These are phyloP conservation scores for Falcunculus frontatus DNA, from an alignment of 2,113 vertebrate species.

Conservation along the genomic window DNA sequence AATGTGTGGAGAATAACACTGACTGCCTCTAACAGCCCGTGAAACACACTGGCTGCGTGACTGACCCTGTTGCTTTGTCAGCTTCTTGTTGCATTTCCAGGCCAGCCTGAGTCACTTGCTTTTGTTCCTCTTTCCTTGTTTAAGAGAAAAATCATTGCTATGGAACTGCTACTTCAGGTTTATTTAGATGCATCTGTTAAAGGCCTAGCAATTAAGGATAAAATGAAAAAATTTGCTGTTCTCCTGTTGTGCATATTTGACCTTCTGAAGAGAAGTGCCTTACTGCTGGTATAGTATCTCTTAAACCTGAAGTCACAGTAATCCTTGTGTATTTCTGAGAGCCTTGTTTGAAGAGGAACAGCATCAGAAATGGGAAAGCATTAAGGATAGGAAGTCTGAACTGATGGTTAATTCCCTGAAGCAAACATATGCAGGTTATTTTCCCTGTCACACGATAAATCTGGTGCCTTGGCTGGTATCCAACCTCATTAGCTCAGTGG, in stretches of 20 bases:
- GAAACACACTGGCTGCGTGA: slow-evolving; percentile 18
- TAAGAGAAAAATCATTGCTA: neutral
- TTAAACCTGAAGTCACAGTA: slow-evolving; percentile 43
- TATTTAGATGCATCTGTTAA: slow-evolving; percentile 1
- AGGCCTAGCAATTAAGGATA: neutral
- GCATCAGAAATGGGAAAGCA: neutral
- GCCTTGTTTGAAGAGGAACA: slow-evolving; percentile 26
- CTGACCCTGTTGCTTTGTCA: slow-evolving; percentile 9
- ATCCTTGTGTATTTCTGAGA: slow-evolving; percentile 16
- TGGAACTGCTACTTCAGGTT: slow-evolving; percentile 38
- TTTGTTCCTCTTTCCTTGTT: slow-evolving; percentile 24
- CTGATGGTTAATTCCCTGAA: slow-evolving; percentile 24
- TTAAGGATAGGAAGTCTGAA: neutral
- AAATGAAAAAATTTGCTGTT: neutral
- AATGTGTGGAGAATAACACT: neutral
- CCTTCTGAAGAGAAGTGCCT: neutral
- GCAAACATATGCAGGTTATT: neutral
- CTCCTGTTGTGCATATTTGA: neutral
- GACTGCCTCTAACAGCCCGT: neutral
- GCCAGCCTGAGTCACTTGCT: slow-evolving; percentile 51
- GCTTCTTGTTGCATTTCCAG: slow-evolving; percentile 11
- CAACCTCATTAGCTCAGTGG: slow-evolving; percentile 2
- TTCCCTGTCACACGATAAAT: neutral
- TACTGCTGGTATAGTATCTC: neutral
- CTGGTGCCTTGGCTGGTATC: slow-evolving; percentile 13